Evolutionary conservation across 2,797 vertebrate species (phyloP), one percentile per base, ranked within the genome.

Genomic region (Telmatherina bonti): DNA sequence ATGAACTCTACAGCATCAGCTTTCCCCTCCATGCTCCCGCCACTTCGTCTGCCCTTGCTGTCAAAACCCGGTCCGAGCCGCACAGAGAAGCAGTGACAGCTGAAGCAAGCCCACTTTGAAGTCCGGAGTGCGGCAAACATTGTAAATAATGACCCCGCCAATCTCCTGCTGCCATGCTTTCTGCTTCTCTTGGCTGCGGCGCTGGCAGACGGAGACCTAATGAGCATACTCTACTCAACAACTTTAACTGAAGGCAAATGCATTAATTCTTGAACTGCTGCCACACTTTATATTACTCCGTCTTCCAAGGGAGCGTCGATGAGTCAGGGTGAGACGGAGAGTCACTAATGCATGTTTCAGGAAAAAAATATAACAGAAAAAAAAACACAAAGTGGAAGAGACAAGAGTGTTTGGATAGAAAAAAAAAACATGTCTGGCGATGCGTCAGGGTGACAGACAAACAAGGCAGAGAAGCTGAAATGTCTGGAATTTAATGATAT

Each of bases 71-170:
- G 78, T 87, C 85, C 66, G 41, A 81, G 57, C 66, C 24, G 52
- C 6, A 27, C 65, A n/a, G 65, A 81, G 73, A 62, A 33, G 67
- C 2, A 3, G 65, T 77, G 83, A 84, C 87, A 82, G 81, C 83
- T 69, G 58, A 27, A 53, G 76, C 75, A 26, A 63, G 64, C 58
- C 55, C 49, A 22, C 90, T 93, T 91, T 93, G 84, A 91, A 92
- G 85, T 83, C 41, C 68, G 2, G 58, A 71, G 81, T 62, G 80
- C 79, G 77, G 75, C 80, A 84, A n/a, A 81, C 81, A 81, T 76
- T 79, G 67, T 65, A 65, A 83, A 85, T 86, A 86, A 89, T 76
- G 79, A 93, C 91, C 88, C 79, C 75, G 6, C 73, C 84, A 67
- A 65, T 79, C 83, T 86, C 85, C 84, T 70, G 84, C 84, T 70